Base-by-base conservation (phyloP, 2,113 vertebrate genomes). In the Chaetura pelagica region DNA sequence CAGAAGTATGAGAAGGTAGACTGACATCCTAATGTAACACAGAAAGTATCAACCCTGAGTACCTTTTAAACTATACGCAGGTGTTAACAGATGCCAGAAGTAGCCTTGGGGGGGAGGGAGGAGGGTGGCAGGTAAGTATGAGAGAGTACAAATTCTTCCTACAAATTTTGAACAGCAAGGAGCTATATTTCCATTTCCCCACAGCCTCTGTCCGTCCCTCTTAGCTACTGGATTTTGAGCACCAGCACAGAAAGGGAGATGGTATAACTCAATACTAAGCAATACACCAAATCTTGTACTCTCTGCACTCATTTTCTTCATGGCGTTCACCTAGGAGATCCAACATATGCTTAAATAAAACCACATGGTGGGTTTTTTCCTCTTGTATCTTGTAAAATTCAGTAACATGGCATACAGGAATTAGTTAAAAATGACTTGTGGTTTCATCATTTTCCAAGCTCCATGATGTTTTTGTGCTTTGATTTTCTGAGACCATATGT, bases 351-450 rank as follows among this genome's bases (percentile, higher is more conserved):
- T 93, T 90, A 96, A 97, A 73, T 87, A n/a, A 95, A 96, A 95
- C 35, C 92, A 97, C 68, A 82, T 95, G 79, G 54, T 77, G 44
- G 4, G 0, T 10, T 40, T 96, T 94, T 79, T 66, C 61, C 62
- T 87, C 44, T 54, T 90, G 32, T 84, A 46, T 71, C 92, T 87
- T 87, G 52, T 94, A 97, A 95, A 95, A 94, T 90, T 69, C 87
- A 86, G 62, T 90, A 92, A 96, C 81, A 32, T 58, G 52, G 51
- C 81, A 92, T 74, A 74, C 11, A 89, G 87, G 54, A 96, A 93
- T 95, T 94, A 91, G 90, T 94, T 87, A 84, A 96, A 97, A 96
- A 91, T 88, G 78, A 76, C 81, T 93, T 94, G 83, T 78, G 76
- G 91, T 72, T 94, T 94, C 83, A 81, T 94, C 6, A 1, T 96